Conservation (phyloP, 2,113 vertebrate genomes). For the Trichechus manatus region DNA sequence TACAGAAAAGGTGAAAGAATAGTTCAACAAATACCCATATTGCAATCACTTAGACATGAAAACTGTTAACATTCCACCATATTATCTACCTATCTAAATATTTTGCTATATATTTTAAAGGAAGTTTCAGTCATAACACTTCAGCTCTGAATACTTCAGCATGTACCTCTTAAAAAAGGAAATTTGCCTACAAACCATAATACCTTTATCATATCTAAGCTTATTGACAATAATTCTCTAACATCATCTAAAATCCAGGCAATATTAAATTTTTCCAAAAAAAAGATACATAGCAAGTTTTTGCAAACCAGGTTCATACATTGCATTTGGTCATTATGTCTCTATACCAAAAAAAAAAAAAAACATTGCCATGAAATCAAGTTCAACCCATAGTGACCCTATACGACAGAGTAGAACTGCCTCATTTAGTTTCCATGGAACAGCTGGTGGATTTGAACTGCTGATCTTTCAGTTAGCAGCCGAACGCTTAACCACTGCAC, state of each 20-base stretch:
- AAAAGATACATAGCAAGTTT: background rate
- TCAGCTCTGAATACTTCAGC: background rate
- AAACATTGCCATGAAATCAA: too few relatives aligned
- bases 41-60: background rate
- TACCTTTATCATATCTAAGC: background rate
- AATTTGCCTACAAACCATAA: background rate
- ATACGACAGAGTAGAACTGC: too few relatives aligned
- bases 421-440: too few relatives aligned
- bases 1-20: conserved; percentile 14
- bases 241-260: conserved; percentile 27
- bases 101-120: conserved; percentile 13
- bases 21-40: background rate
- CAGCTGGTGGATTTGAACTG: too few relatives aligned
- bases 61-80: background rate
- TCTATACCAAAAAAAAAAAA: background rate
- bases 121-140: background rate
- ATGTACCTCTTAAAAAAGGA: background rate
- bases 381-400: too few relatives aligned
- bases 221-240: conserved; percentile 27
- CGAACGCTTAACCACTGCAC: too few relatives aligned
- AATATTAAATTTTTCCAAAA: conserved; percentile 15
- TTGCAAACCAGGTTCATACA: background rate
- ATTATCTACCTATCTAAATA: conserved; percentile 5
- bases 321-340: background rate
- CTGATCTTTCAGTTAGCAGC: too few relatives aligned